Base-by-base conservation (phyloP, 2,113 vertebrate genomes). In the Podocnemis expansa region DNA sequence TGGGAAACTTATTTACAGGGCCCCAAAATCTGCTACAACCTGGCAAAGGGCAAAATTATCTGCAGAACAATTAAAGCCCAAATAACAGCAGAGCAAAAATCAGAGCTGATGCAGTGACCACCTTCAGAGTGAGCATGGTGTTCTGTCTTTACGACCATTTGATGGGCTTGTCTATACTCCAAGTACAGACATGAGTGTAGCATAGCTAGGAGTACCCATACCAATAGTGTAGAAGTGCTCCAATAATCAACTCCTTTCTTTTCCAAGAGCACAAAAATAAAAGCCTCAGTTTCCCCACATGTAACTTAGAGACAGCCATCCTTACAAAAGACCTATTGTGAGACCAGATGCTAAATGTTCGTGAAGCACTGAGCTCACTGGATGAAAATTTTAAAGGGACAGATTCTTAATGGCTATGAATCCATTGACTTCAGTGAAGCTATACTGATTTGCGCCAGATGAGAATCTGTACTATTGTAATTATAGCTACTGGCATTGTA, bases 401-500 rank as follows among this genome's bases (percentile, higher is more conserved):
- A 79, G 63, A 41, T 6, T 94, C 91, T 52, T 90, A 56, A 49
- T 80, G 92, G 31, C 84, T 73, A 13, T 73, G 81, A 91, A 45
- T 67, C 89, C 31, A 3, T 31, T 87, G 91, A 91, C 88, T 95
- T 96, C 93, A 96, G 86, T 63, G 94, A 91, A 93, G 82, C 92
- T 94, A 93, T 89, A 67, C 21, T 22, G 63, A 70, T 70, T 38
- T 38, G 91, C 92, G 89, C 89, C 70, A 89, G 84, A 95, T 93
- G 0, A 85, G 85, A 93, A 96, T 93, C 93, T 96, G 78, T 82
- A 89, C 73, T 43, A 27, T 93, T 89, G 63, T 82, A 21, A 89
- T 90, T 91, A 88, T 95, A 96, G 93, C 88, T 87, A 73, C 82
- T 91, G 89, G 84, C 95, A 94, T 93, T 95, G 78, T 87, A 87